Percentiles rank a stretch among this genome's conserved stretches.
Evolutionary conservation across 2,113 vertebrate species (phyloP).

Genomic region (Hippocampus guttulatus): DNA sequence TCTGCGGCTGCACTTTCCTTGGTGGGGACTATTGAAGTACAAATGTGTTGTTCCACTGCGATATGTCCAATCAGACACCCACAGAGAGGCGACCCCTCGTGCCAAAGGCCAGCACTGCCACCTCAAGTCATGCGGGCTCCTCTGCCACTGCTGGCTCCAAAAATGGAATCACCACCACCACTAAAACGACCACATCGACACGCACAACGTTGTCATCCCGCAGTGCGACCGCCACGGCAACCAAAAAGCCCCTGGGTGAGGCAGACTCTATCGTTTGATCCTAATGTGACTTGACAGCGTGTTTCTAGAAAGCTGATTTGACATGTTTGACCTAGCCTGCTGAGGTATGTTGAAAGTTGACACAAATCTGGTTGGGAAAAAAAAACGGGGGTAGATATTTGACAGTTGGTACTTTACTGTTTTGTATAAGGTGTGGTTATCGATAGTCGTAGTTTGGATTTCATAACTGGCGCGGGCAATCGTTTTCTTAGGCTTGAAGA

Average conservation of each 20-base stretch:
- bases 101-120: slow-evolving; percentile 57
- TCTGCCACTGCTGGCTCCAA: slow-evolving; percentile 59
- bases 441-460: background rate
- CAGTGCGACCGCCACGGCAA: slow-evolving; percentile 35
- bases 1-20: background rate
- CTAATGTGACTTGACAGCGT: slow-evolving; percentile 1
- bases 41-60: background rate
- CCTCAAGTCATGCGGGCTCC: slow-evolving; percentile 35
- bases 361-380: background rate
- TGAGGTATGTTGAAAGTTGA: background rate
- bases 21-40: background rate
- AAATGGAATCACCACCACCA: slow-evolving; percentile 49
- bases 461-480: background rate
- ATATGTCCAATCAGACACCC: slow-evolving; percentile 28
- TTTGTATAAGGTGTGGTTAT: background rate
- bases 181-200: slow-evolving; percentile 49
- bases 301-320: slow-evolving; percentile 10
- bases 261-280: background rate
- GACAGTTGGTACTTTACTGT: too few species aligned
- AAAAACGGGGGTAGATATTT: too few species aligned
- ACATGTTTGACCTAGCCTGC: slow-evolving; percentile 1
- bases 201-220: slow-evolving; percentile 40
- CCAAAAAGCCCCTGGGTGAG: slow-evolving; percentile 76
- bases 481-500: slow-evolving; percentile 76
- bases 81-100: slow-evolving; percentile 74